Base-by-base conservation (phyloP, 2,888 invertebrate genomes). In the Drosophila formosana region DNA sequence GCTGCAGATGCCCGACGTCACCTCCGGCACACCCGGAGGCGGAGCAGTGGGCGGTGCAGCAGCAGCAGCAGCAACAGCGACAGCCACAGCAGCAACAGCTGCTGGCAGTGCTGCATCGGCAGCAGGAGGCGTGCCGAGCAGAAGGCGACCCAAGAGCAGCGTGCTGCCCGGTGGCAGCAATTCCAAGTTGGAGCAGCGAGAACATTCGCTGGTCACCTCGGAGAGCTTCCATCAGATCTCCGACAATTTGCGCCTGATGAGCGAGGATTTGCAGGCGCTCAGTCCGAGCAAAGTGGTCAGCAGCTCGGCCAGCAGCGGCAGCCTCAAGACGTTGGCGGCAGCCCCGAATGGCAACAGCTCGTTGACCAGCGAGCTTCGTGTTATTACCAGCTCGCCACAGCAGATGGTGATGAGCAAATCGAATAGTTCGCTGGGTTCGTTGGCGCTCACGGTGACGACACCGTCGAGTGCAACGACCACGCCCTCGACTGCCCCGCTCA, bases 171-270 rank as follows among this genome's bases (percentile, higher is more conserved):
- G 78, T 51, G 50, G 79, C 50, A 65, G 18, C 13, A 66, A 34
- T 32, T 65, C 73, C 11, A 84, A 89, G 39, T 13, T 88, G 32
- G 89, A 89, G 30, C 85, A 88, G 46, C 81, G 87, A 2, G 90
- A 91, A 30, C 92, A 92, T 30, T 92, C 92, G 6, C 81, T 90
- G 32, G 90, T 88, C 26, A 90, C 92, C 18, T 92, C 91, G 0
- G 92, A 92, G 66, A 92, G 92, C 67, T 92, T 92, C 51, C 91
- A 92, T 61, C 92, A 92, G 72, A 92, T 92, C 46, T 92, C 92
- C 18, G 92, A 92, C 75, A 92, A 92, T 72, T 63, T 92, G 26
- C 90, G 92, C 0, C 76, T 92, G 9, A 92, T 92, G 92, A 92
- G 92, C 72, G 91, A 92, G 66, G 92, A 92, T 47, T 69, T 92